Evolutionary conservation across 53 echinoderm and acorn worm genomes (phyloP).

Genomic region (Mesocentrotus franciscanus): DNA sequence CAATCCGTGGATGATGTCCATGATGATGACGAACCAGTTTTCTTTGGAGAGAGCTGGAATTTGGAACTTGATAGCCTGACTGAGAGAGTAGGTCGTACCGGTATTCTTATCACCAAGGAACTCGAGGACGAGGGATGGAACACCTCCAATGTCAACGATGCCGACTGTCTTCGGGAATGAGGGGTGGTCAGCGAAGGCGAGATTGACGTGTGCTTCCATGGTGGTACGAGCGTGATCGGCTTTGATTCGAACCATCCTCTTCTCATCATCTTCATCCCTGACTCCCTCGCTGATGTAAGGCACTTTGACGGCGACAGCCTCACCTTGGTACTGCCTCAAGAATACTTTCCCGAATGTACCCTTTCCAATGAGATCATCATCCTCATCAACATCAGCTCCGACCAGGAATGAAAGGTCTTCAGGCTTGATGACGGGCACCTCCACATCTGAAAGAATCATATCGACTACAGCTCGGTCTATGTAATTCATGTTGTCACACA

Average conservation of each 20-base stretch:
- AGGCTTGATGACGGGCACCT: background rate
- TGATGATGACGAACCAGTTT: slow-evolving; percentile 34
- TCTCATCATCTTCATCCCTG: slow-evolving; percentile 32
- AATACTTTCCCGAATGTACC: slow-evolving; percentile 48
- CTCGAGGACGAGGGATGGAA: slow-evolving; percentile 45
- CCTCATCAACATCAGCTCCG: background rate
- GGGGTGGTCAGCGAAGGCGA: slow-evolving; percentile 13
- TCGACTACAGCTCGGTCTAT: slow-evolving; percentile 50
- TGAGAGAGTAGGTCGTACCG: background rate
- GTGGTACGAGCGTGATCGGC: slow-evolving; percentile 28
- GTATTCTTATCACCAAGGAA: slow-evolving; percentile 52
- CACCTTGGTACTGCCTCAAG: background rate
- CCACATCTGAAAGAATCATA: background rate
- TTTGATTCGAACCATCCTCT: background rate
- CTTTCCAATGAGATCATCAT: slow-evolving; percentile 6
- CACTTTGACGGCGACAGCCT: slow-evolving; percentile 38
- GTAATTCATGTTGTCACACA: slow-evolving; percentile 41
- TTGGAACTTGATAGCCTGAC: slow-evolving; percentile 41
- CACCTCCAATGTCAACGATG: slow-evolving; percentile 1
- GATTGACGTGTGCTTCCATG: slow-evolving; percentile 33
- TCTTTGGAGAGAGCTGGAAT: background rate
- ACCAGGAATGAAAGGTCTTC: slow-evolving; percentile 14
- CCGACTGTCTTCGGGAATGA: slow-evolving; percentile 25
- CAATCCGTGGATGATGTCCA: slow-evolving; percentile 30
- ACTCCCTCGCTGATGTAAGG: background rate